phyloP scores from a whole-genome alignment of 1,140 invertebrate genomes.

The Papilio glaucus region DNA sequence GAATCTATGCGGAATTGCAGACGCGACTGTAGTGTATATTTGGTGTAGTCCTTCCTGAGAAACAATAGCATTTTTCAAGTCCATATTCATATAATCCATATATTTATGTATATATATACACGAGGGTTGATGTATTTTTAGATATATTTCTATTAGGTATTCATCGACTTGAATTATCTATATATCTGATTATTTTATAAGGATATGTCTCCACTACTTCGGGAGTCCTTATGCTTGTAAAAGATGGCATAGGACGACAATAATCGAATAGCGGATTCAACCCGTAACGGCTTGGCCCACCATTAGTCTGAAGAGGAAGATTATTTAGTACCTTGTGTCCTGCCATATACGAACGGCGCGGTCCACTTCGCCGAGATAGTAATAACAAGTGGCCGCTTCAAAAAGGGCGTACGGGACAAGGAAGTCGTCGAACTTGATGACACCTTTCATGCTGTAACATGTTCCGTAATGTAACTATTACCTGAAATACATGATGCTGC shows the following conservation, averaged over 20 bases:
- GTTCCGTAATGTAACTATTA: not conserved
- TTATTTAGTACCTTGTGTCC: constrained; percentile 88
- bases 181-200: too few relatives aligned
- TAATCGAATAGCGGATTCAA: too few relatives aligned
- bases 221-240: too few relatives aligned
- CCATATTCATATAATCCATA: constrained; percentile 52
- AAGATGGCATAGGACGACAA: too few relatives aligned
- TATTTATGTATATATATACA: not conserved
- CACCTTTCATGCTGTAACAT: constrained; percentile 86
- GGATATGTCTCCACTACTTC: too few relatives aligned
- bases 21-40: constrained; percentile 94
- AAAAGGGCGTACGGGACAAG: constrained; percentile 94
- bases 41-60: constrained; percentile 93
- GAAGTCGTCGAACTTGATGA: constrained; percentile 93
- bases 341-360: constrained; percentile 90
- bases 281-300: too few relatives aligned
- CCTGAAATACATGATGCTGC: too few relatives aligned
- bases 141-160: too few relatives aligned
- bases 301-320: too few relatives aligned
- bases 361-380: constrained; percentile 86
- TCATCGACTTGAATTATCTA: too few relatives aligned
- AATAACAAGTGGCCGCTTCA: constrained; percentile 92
- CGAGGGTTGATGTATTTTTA: too few relatives aligned
- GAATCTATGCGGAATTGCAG: constrained; percentile 95
- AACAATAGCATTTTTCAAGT: constrained; percentile 26